Evolutionary conservation across 2,888 invertebrate genomes (phyloP).

Genomic region (Ophraella communa): DNA sequence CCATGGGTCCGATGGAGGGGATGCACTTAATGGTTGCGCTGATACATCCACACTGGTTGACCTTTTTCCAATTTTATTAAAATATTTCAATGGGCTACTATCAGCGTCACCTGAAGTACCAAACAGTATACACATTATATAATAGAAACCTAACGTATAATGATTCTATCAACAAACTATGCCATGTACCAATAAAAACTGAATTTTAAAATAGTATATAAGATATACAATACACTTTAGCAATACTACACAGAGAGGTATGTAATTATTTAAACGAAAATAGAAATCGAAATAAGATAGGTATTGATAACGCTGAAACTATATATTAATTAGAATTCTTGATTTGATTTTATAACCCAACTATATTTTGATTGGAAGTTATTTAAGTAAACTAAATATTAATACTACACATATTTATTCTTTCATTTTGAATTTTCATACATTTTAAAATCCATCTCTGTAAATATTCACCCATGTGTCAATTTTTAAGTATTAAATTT

Average conservation of each 20-base stretch:
- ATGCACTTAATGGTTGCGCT: constrained; percentile 52
- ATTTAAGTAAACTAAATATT: neutral
- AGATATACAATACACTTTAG: too few species aligned
- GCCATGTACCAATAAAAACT: neutral
- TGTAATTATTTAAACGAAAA: too few species aligned
- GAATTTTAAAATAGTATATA: neutral
- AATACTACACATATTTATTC: neutral
- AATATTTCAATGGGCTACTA: constrained; percentile 64
- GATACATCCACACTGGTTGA: constrained; percentile 68
- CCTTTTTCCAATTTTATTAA: constrained; percentile 67
- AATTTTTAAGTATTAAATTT: neutral
- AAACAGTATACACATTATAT: neutral
- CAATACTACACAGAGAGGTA: too few species aligned
- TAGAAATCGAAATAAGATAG: too few species aligned
- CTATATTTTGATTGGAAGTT: too few species aligned
- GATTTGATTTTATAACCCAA: too few species aligned
- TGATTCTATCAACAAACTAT: neutral
- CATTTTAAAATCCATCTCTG: constrained; percentile 10
- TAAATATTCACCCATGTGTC: neutral
- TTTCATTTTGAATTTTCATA: neutral
- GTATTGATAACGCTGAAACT: too few species aligned
- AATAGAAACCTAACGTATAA: neutral
- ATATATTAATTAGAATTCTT: too few species aligned
- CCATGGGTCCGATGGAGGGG: constrained; percentile 71
- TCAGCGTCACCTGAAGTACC: constrained; percentile 50